Percentiles rank a stretch among this genome's conserved stretches.
These are phyloP conservation scores for Netelia fuscicornis DNA, from an alignment of 2,888 invertebrate genomes.

Conservation along the genomic window DNA sequence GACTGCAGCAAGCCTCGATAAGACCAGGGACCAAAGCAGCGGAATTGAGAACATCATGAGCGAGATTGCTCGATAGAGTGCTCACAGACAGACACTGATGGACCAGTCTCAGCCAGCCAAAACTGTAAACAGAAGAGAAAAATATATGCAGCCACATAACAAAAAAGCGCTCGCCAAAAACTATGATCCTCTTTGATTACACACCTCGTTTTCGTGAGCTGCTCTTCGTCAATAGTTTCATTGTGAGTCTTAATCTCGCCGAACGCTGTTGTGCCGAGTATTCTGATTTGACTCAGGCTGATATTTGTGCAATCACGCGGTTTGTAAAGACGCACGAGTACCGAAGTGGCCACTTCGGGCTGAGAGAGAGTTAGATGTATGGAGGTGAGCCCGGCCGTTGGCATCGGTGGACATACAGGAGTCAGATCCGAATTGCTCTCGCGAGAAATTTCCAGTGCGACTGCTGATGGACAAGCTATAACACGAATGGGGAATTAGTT, in stretches of 20 bases:
- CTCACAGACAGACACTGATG: conserved; percentile 90
- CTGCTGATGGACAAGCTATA: conserved; percentile 94
- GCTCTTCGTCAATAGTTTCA: conserved; percentile 86
- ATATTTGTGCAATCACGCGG: conserved; percentile 96
- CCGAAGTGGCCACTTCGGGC: conserved; percentile 94
- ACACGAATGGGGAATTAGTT: neutral
- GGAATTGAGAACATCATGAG: conserved; percentile 86
- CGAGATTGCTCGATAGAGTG: conserved; percentile 80
- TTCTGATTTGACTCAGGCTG: conserved; percentile 93
- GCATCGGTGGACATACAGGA: conserved; percentile 94
- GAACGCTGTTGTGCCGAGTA: conserved; percentile 95
- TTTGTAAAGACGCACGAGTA: conserved; percentile 92
- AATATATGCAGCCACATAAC: conserved; percentile 12
- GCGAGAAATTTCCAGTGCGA: conserved; percentile 93
- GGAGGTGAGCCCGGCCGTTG: conserved; percentile 94
- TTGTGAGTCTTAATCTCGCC: conserved; percentile 84
- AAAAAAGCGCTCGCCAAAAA: neutral
- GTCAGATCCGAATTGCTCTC: conserved; percentile 92
- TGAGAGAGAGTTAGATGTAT: conserved; percentile 93
- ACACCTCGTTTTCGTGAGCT: conserved; percentile 86
- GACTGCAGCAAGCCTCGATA: conserved; percentile 90
- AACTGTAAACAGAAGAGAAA: conserved; percentile 84
- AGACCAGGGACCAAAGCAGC: conserved; percentile 89
- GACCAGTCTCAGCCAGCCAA: conserved; percentile 94
- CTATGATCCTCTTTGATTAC: neutral